phyloP scores from a whole-genome alignment of 1,140 invertebrate species.

The Doryteuthis pealeii region DNA sequence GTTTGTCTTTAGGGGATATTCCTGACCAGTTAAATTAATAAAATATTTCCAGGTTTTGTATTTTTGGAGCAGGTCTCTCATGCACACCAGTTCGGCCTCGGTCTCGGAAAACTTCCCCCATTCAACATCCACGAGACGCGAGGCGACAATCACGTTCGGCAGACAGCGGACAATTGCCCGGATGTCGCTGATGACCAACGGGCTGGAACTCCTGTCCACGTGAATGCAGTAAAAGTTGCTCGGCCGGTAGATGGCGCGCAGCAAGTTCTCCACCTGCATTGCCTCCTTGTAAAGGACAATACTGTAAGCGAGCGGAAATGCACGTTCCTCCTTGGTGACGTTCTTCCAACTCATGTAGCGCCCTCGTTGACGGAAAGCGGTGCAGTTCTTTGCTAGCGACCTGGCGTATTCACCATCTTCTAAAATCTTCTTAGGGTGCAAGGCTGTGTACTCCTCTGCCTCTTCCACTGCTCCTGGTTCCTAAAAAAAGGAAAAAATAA shows the following conservation, averaged over 20 bases:
- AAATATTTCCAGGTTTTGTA: slow-evolving; percentile 37
- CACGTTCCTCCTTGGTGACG: slow-evolving; percentile 32
- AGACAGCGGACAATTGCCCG: slow-evolving; percentile 31
- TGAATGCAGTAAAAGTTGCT: slow-evolving; percentile 57
- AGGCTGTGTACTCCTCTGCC: neutral
- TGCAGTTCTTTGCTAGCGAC: neutral
- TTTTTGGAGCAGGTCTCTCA: slow-evolving; percentile 13
- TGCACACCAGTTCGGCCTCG: slow-evolving; percentile 31
- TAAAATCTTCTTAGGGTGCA: neutral
- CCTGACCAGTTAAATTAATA: slow-evolving; percentile 46
- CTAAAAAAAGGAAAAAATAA: too few relatives aligned
- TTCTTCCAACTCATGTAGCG: slow-evolving; percentile 15
- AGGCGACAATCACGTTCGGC: slow-evolving; percentile 38
- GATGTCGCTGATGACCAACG: slow-evolving; percentile 17
- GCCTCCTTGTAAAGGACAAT: slow-evolving; percentile 49
- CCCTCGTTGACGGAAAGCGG: neutral
- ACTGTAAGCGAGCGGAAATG: slow-evolving; percentile 41
- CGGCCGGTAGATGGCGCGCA: slow-evolving; percentile 51
- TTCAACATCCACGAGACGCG: slow-evolving; percentile 16
- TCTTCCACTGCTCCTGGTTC: too few relatives aligned
- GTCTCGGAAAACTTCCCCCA: slow-evolving; percentile 33
- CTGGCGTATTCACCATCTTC: neutral
- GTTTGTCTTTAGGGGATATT: slow-evolving; percentile 50
- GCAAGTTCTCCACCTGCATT: slow-evolving; percentile 49
- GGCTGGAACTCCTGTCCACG: slow-evolving; percentile 42